Percentiles rank a stretch among this genome's conserved stretches.
Evolutionary conservation across 2,113 vertebrate species (phyloP).

Genomic region (Polyodon spathula): DNA sequence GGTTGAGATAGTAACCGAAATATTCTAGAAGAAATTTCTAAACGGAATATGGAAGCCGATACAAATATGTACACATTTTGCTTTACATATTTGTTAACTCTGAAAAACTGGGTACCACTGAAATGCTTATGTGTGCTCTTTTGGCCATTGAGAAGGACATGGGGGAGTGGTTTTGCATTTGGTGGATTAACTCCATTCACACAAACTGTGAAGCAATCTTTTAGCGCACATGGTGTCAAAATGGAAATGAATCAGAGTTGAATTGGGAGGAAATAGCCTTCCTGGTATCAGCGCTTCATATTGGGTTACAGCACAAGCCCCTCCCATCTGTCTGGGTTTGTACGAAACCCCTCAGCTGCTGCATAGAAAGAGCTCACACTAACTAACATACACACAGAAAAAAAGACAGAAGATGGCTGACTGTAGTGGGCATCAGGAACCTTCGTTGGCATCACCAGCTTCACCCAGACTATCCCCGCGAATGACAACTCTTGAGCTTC

Average conservation of each 20-base stretch:
- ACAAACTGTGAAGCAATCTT: conserved; percentile 18
- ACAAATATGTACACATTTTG: too few relatives aligned
- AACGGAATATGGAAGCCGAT: too few relatives aligned
- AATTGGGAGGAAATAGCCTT: conserved; percentile 57
- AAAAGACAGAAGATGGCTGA: conserved; percentile 82
- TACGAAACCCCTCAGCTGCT: conserved; percentile 64
- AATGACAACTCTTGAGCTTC: conserved; percentile 53
- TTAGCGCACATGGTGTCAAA: conserved; percentile 23
- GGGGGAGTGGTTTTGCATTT: conserved; percentile 16
- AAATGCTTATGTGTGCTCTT: too few relatives aligned
- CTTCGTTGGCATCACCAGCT: conserved; percentile 58
- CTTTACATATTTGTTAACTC: too few relatives aligned
- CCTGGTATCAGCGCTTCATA: conserved; percentile 55
- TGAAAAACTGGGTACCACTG: too few relatives aligned
- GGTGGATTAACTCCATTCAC: conserved; percentile 20
- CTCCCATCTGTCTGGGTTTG: conserved; percentile 49
- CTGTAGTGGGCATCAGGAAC: conserved; percentile 53
- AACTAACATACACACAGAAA: conserved; percentile 57
- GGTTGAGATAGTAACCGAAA: too few relatives aligned
- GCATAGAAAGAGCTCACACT: conserved; percentile 57
- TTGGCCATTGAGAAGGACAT: not conserved
- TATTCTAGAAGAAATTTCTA: too few relatives aligned
- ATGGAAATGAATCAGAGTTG: conserved; percentile 23
- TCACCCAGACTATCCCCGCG: conserved; percentile 51
- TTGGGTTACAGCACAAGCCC: conserved; percentile 53